Evolutionary conservation across 2,888 invertebrate genomes (phyloP).

Genomic region (Drosophila rubida): DNA sequence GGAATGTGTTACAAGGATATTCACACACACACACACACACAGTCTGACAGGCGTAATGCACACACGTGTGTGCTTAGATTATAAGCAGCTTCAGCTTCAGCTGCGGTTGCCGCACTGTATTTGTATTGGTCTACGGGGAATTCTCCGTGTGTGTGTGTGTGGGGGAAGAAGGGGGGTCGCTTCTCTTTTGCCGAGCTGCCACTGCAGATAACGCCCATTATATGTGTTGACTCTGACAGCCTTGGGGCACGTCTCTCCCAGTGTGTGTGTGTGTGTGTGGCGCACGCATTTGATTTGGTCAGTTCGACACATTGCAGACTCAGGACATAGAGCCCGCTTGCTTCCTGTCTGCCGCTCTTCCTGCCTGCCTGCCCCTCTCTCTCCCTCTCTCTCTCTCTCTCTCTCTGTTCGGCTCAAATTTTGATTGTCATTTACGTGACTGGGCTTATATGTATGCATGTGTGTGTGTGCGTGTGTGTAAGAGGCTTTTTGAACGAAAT

Average conservation of each 20-base stretch:
- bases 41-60: slow-evolving; percentile 9
- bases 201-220: slow-evolving; percentile 59
- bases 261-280: not conserved
- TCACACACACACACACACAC: slow-evolving; percentile 8
- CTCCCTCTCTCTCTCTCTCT: slow-evolving; percentile 43
- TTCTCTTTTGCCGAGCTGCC: slow-evolving; percentile 14
- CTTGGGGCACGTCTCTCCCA: slow-evolving; percentile 58
- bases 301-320: slow-evolving; percentile 57
- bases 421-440: slow-evolving; percentile 80
- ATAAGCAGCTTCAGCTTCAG: slow-evolving; percentile 70
- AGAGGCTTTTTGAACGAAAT: slow-evolving; percentile 68
- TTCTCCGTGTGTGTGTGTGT: too few relatives aligned
- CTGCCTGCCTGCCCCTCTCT: slow-evolving; percentile 20
- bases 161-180: not conserved
- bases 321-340: slow-evolving; percentile 19
- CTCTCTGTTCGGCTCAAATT: slow-evolving; percentile 62
- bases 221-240: slow-evolving; percentile 74
- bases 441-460: slow-evolving; percentile 18
- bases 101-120: slow-evolving; percentile 62
- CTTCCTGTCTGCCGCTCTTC: slow-evolving; percentile 29
- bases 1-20: slow-evolving; percentile 26
- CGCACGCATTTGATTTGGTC: slow-evolving; percentile 74
- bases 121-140: slow-evolving; percentile 71
- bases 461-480: slow-evolving; percentile 20
- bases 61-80: slow-evolving; percentile 60